Evolutionary conservation across 2,797 vertebrate genomes (phyloP).

Genomic region (Hyperoplus immaculatus): DNA sequence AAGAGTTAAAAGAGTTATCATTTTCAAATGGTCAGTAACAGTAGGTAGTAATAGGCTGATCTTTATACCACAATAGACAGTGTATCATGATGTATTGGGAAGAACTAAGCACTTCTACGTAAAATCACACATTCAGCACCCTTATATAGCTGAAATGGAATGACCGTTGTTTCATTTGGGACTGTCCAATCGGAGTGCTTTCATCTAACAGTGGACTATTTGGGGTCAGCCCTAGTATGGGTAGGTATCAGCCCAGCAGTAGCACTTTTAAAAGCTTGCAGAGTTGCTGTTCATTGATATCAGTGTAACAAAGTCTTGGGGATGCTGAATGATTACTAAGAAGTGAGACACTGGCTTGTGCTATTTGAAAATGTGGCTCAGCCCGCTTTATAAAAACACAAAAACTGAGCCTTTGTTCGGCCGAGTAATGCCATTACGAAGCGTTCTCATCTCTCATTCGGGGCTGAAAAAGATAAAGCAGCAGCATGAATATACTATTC

Average conservation of each 20-base stretch:
- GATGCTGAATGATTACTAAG: conserved; percentile 5
- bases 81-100: too few relatives aligned
- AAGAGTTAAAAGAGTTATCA: too few relatives aligned
- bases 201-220: too few relatives aligned
- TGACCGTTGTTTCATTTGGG: too few relatives aligned
- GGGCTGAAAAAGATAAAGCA: conserved; percentile 45
- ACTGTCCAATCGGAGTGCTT: too few relatives aligned
- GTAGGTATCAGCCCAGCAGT: not conserved
- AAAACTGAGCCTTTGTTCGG: conserved; percentile 15
- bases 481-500: conserved; percentile 55
- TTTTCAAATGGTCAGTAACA: too few relatives aligned
- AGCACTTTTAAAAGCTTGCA: not conserved
- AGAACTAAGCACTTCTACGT: too few relatives aligned
- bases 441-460: conserved; percentile 47
- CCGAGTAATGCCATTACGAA: conserved; percentile 51
- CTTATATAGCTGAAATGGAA: too few relatives aligned
- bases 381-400: conserved; percentile 12
- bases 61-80: too few relatives aligned
- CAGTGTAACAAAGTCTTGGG: not conserved
- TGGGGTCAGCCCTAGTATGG: not conserved
- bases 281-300: not conserved
- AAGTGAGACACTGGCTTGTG: conserved; percentile 1
- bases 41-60: too few relatives aligned
- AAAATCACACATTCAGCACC: too few relatives aligned
- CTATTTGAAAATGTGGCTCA: conserved; percentile 15